Evolutionary conservation across 2,888 invertebrate genomes (phyloP), one percentile per base, ranked within the genome.

Genomic region (Noctuana brunneofusca): DNA sequence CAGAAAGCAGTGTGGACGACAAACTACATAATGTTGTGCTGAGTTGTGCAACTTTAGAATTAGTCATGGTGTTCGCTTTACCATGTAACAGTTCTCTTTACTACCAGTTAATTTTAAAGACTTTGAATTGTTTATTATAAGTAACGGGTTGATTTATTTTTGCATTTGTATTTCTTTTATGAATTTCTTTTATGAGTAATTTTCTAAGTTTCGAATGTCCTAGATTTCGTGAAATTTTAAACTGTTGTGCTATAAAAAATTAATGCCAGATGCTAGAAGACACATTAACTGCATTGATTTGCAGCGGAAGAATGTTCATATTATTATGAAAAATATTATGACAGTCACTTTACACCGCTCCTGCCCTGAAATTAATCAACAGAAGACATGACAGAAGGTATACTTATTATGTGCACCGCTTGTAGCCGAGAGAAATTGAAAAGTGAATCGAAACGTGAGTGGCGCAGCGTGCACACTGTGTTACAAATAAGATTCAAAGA

Each of bases 381-480:
- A 43, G 43, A 18, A 43, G 43, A 48, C 24, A n/a, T 48, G 8
- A 27, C 8, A 27, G 4, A 27, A 48, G n/a, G 12, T 11, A n/a
- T 43, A 11, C 8, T 8, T 8, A n/a, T n/a, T 8, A 32, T 32
- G 9, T 32, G 38, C 11, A 14, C n/a, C n/a, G 6, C 22, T n/a
- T 8, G 8, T 6, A 22, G 48, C 22, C 22, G n/a, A 20, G 24
- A 48, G 24, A n/a, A 24, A 48, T 48, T 48, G 48, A 48, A 48
- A 24, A 24, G 48, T 24, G 24, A 48, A 8, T 24, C 24, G 48
- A 14, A 48, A 48, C n/a, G 48, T 48, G 24, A 48, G n/a, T 22
- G n/a, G n/a, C 22, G 24, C 48, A 6, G n/a, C 22, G 24, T 48
- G 48, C n/a, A 48, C 6, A 24, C 48, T 8, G 22, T 12, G 12